Base-by-base conservation (phyloP, 1,140 invertebrate species). In the Heliconius hermathena region DNA sequence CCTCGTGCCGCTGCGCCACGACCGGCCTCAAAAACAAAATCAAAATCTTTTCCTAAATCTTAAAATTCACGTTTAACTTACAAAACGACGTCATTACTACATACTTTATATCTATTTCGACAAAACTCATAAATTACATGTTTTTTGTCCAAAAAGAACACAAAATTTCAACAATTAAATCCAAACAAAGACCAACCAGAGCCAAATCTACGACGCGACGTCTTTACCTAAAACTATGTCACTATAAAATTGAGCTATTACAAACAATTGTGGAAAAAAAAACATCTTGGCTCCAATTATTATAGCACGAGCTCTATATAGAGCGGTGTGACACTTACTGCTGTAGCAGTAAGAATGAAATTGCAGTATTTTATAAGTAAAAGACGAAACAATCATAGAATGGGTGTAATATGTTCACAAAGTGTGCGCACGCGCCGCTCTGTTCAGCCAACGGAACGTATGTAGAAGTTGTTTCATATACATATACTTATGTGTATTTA, bases 161-260 rank as follows among this genome's bases (percentile, higher is more conserved):
- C n/a, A 75, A 70, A 46, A 76, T 66, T 66, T 8, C 60, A 66
- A 29, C 60, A 66, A 66, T 66, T 66, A 3, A 66, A 8, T 29
- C 11, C 60, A 66, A 66, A 66, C 57, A 66, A 66, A 26, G 22
- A 66, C 11, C 8, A 66, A 66, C 60, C 26, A 4, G 57, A 29
- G 60, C 60, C 60, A 66, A 66, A 66, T 29, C 3, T 66, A 29
- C 22, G 60, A 66, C 9, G 13, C 22, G 60, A 66, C 9, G 13
- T 26, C 26, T 66, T 66, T 29, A 66, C 26, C 26, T 66, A 13
- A 76, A 76, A 26, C 74, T 60, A 76, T 76, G 74, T 76, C 74
- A 46, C 74, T 66, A 71, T 76, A 41, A 76, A 76, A 76, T 76
- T 76, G 74, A 76, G 74, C 74, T 76, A 76, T 76, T 75, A 75